Percentiles rank a stretch among this genome's conserved stretches.
phyloP scores from a whole-genome alignment of 1,140 invertebrate genomes.

The Drosophila asahinai region DNA sequence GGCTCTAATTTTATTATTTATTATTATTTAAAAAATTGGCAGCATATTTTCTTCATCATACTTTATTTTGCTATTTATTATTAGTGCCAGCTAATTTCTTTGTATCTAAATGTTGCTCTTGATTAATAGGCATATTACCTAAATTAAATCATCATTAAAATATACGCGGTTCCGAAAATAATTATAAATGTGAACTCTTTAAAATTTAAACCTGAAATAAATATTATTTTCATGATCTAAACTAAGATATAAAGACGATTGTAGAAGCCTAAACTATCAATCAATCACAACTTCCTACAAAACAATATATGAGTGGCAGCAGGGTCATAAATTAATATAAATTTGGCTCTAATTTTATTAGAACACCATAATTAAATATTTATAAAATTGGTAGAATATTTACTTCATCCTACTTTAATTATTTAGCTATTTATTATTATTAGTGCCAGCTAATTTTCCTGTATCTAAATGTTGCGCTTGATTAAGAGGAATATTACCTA shows the following conservation, averaged over 20 bases:
- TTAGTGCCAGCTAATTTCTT: too few species aligned
- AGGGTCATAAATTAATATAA: not conserved
- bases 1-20: not conserved
- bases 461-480: too few species aligned
- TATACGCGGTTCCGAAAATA: not conserved
- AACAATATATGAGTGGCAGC: too few species aligned
- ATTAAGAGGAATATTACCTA: too few species aligned
- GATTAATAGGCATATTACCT: not conserved
- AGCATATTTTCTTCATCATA: not conserved
- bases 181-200: not conserved
- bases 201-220: not conserved
- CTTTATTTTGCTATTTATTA: not conserved
- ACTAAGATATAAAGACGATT: too few species aligned
- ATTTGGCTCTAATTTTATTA: not conserved
- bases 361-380: too few species aligned
- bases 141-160: not conserved
- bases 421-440: too few species aligned
- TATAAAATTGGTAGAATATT: not conserved
- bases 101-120: not conserved
- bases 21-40: not conserved
- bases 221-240: too few species aligned
- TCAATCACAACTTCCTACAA: not conserved
- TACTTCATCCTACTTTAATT: not conserved
- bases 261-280: too few species aligned
- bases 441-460: too few species aligned